Percentiles rank a stretch among this genome's conserved stretches.
phyloP scores from a whole-genome alignment of 2,113 vertebrate species.

The Verasper variegatus region DNA sequence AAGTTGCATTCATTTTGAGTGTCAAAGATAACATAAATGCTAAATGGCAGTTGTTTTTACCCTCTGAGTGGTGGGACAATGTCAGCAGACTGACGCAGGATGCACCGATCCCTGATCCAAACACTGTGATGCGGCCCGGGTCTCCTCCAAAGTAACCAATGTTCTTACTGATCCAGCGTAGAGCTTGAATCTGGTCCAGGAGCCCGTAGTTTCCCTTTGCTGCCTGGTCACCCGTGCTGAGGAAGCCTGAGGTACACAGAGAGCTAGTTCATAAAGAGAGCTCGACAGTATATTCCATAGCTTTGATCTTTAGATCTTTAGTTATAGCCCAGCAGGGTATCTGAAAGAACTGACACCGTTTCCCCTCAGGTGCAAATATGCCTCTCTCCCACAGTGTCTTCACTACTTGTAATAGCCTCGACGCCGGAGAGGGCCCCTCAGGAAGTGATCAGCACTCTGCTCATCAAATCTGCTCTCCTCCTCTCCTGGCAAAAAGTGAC shows the following conservation, averaged over 20 bases:
- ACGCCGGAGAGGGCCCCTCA: constrained; percentile 6
- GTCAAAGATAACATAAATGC: not conserved
- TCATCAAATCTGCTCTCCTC: constrained; percentile 39
- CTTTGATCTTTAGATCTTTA: constrained; percentile 65
- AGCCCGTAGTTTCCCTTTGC: constrained; percentile 98
- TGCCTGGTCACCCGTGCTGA: constrained; percentile 97
- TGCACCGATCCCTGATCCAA: constrained; percentile 91
- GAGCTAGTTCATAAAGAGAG: constrained; percentile 31
- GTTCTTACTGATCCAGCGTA: constrained; percentile 98
- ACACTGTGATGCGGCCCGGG: constrained; percentile 93
- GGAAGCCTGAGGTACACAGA: constrained; percentile 86
- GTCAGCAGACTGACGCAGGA: constrained; percentile 92
- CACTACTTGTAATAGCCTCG: constrained; percentile 36
- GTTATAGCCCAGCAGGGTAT: constrained; percentile 39
- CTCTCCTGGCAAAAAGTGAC: constrained; percentile 10
- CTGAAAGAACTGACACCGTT: constrained; percentile 42
- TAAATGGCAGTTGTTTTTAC: constrained; percentile 77
- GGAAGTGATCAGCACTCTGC: constrained; percentile 21
- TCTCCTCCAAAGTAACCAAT: constrained; percentile 97
- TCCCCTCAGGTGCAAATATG: constrained; percentile 59
- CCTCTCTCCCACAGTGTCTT: constrained; percentile 47
- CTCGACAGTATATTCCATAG: constrained; percentile 17
- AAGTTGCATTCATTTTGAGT: constrained; percentile 1
- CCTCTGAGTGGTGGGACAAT: constrained; percentile 96
- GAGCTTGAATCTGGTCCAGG: constrained; percentile 96